These are phyloP conservation scores for Myocastor coypus DNA, from an alignment of 2,113 vertebrate genomes.

Conservation along the genomic window DNA sequence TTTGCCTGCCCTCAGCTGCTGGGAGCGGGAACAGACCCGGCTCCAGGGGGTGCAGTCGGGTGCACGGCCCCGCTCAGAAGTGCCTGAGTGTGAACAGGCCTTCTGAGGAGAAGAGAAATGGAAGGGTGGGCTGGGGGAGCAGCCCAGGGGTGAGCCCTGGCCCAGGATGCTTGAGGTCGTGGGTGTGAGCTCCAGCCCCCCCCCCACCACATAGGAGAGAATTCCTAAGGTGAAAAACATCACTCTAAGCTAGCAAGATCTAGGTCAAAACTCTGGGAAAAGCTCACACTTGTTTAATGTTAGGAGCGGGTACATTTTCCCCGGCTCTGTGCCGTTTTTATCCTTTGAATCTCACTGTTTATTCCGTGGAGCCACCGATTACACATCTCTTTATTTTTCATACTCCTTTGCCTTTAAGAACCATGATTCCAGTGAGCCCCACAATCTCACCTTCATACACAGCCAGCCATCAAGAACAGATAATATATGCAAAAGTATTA, in stretches of 20 bases:
- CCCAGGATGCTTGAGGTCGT: neutral
- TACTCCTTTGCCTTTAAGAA: neutral
- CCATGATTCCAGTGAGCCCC: neutral
- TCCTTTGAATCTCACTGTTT: neutral
- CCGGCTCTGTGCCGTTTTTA: neutral
- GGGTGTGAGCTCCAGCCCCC: neutral
- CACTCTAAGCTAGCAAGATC: neutral
- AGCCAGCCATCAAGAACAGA: neutral
- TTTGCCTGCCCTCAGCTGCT: neutral
- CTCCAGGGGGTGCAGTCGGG: accelerated
- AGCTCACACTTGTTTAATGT: no score
- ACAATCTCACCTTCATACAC: neutral
- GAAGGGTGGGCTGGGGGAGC: neutral
- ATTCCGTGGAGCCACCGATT: neutral
- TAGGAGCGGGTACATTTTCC: neutral
- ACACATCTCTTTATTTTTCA: neutral
- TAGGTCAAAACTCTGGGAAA: neutral
- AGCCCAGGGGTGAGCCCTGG: neutral
- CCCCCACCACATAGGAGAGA: neutral
- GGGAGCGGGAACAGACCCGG: accelerated
- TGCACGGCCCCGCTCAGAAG: no score
- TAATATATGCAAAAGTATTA: neutral
- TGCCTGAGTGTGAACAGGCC: neutral
- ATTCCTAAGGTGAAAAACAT: neutral
- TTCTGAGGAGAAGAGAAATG: neutral